Conservation (phyloP, 2,113 vertebrate genomes). For the Dasyurus viverrinus region DNA sequence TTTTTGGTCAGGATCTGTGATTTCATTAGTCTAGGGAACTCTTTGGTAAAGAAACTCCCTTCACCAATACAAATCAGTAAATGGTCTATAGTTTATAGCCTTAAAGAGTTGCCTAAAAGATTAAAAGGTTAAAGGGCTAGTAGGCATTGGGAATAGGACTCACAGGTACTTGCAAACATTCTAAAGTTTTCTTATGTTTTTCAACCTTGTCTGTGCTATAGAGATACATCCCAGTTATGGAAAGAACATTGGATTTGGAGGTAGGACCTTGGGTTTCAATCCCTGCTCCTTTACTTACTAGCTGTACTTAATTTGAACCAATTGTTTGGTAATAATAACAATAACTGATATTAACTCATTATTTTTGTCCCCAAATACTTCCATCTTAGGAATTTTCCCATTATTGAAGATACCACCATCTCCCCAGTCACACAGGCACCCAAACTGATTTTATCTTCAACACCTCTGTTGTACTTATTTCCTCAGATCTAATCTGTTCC, state of each 20-base stretch:
- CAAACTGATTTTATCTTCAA: background rate
- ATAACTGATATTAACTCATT: background rate
- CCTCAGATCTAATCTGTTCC: background rate
- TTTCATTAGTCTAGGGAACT: background rate
- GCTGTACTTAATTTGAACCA: background rate
- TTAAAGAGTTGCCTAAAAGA: background rate
- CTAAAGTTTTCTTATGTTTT: background rate
- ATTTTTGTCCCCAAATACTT: background rate
- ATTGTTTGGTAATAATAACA: background rate
- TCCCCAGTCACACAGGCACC: background rate
- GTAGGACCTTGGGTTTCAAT: background rate
- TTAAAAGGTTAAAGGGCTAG: background rate
- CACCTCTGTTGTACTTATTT: background rate
- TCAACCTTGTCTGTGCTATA: background rate
- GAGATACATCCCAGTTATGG: background rate
- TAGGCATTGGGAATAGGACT: background rate
- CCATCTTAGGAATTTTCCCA: background rate
- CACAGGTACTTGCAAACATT: background rate
- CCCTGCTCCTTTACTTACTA: background rate
- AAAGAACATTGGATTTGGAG: background rate
- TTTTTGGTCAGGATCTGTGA: background rate
- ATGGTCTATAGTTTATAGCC: background rate
- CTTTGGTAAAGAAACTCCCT: background rate
- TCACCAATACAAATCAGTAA: background rate
- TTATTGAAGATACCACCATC: background rate